phyloP scores from a whole-genome alignment of 1,140 invertebrate species.

The Ericerus pela region DNA sequence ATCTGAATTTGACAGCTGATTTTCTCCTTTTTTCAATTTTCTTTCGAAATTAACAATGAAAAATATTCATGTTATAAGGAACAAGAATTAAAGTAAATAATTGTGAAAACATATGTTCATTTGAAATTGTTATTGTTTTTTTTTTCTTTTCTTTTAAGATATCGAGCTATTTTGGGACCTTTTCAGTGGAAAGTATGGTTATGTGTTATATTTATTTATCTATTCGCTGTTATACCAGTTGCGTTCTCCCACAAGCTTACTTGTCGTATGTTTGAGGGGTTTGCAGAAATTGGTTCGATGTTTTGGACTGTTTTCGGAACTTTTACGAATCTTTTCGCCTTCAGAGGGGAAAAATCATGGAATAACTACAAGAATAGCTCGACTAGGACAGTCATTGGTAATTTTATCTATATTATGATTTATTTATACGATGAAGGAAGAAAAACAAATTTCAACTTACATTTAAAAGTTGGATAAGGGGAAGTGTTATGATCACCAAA shows the following conservation, averaged over 20 bases:
- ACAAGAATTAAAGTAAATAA: not conserved
- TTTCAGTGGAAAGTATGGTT: conserved; percentile 63
- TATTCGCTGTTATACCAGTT: conserved; percentile 52
- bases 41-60: not conserved
- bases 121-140: too few relatives aligned
- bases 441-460: too few relatives aligned
- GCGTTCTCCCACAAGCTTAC: conserved; percentile 50
- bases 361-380: conserved; percentile 47
- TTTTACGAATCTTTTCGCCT: conserved; percentile 61
- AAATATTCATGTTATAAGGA: not conserved
- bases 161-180: conserved; percentile 62
- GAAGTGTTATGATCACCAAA: too few relatives aligned
- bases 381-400: conserved; percentile 51
- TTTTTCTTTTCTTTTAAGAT: conserved; percentile 36
- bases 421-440: too few relatives aligned
- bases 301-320: conserved; percentile 56
- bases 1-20: too few relatives aligned
- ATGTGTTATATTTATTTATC: conserved; percentile 45
- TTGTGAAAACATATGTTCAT: too few relatives aligned
- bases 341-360: conserved; percentile 49
- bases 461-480: too few relatives aligned
- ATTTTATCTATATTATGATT: too few relatives aligned
- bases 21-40: too few relatives aligned
- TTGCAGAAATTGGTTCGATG: conserved; percentile 47
- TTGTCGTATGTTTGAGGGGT: conserved; percentile 43